These are phyloP conservation scores for Rhodophaea formosa DNA, from an alignment of 2,888 invertebrate species.

Conservation along the genomic window DNA sequence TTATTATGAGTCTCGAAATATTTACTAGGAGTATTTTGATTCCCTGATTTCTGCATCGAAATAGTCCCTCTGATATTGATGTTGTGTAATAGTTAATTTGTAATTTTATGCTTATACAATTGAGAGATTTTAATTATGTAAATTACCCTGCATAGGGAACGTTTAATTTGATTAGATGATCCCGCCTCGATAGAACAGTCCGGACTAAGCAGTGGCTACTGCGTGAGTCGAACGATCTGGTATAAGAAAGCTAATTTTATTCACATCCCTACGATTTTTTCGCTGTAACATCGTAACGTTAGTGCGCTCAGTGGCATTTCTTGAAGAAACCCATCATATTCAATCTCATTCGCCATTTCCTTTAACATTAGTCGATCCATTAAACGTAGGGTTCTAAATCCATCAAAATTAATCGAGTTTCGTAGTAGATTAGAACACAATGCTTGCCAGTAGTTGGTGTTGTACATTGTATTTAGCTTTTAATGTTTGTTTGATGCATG, in stretches of 20 bases:
- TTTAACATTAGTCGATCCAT: slow-evolving; percentile 49
- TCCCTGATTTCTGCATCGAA: slow-evolving; percentile 73
- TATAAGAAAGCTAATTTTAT: slow-evolving; percentile 55
- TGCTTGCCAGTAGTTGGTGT: slow-evolving; percentile 61
- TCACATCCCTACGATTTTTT: slow-evolving; percentile 48
- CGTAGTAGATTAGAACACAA: slow-evolving; percentile 49
- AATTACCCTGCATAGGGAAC: slow-evolving; percentile 67
- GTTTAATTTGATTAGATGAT: slow-evolving; percentile 67
- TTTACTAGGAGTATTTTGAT: slow-evolving; percentile 70
- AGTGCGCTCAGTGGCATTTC: slow-evolving; percentile 53
- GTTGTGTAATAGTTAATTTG: slow-evolving; percentile 70
- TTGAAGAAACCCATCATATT: slow-evolving; percentile 41
- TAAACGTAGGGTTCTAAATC: slow-evolving; percentile 45
- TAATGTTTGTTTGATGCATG: slow-evolving; percentile 62
- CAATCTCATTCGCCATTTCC: slow-evolving; percentile 46
- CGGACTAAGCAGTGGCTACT: slow-evolving; percentile 66
- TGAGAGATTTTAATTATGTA: slow-evolving; percentile 47
- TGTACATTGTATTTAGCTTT: slow-evolving; percentile 50
- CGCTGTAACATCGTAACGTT: slow-evolving; percentile 45
- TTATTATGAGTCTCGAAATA: slow-evolving; percentile 53
- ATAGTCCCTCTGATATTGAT: slow-evolving; percentile 76
- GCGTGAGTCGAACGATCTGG: slow-evolving; percentile 65
- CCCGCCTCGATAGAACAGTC: slow-evolving; percentile 72
- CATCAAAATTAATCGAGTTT: slow-evolving; percentile 43
- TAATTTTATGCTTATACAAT: slow-evolving; percentile 58